phyloP scores from a whole-genome alignment of 1,140 invertebrate species.

The Andrena cerasifolii region DNA sequence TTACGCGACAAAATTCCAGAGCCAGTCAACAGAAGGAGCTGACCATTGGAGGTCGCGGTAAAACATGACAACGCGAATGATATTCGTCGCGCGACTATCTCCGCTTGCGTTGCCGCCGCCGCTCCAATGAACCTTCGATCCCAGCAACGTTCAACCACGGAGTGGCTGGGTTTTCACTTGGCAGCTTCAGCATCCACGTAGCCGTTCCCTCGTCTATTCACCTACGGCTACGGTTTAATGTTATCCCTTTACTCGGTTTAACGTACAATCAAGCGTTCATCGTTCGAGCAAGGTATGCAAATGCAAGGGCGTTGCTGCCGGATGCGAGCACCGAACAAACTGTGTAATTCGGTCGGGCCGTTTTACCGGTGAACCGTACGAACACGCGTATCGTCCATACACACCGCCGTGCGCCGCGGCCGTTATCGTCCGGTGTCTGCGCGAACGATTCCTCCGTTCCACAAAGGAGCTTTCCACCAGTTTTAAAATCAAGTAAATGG shows the following conservation, averaged over 20 bases:
- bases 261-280: constrained; percentile 39
- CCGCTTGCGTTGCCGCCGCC: too few species aligned
- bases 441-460: too few species aligned
- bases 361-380: not conserved
- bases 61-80: not conserved
- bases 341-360: not conserved
- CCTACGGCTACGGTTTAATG: constrained; percentile 14
- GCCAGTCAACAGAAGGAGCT: constrained; percentile 18
- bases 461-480: too few species aligned
- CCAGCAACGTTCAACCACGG: too few species aligned
- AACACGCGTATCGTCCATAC: too few species aligned
- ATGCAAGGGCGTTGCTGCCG: not conserved
- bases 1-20: constrained; percentile 61
- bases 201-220: constrained; percentile 23
- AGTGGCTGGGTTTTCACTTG: constrained; percentile 6
- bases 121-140: too few species aligned
- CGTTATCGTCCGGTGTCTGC: too few species aligned
- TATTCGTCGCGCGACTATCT: too few species aligned
- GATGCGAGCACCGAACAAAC: not conserved
- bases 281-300: constrained; percentile 53
- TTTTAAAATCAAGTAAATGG: too few species aligned
- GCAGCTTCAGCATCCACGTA: constrained; percentile 40
- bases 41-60: constrained; percentile 33
- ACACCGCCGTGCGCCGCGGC: too few species aligned
- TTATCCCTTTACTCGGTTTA: constrained; percentile 50